Evolutionary conservation across 2,113 vertebrate genomes (phyloP).

Genomic region (Ramphastos sulfuratus): DNA sequence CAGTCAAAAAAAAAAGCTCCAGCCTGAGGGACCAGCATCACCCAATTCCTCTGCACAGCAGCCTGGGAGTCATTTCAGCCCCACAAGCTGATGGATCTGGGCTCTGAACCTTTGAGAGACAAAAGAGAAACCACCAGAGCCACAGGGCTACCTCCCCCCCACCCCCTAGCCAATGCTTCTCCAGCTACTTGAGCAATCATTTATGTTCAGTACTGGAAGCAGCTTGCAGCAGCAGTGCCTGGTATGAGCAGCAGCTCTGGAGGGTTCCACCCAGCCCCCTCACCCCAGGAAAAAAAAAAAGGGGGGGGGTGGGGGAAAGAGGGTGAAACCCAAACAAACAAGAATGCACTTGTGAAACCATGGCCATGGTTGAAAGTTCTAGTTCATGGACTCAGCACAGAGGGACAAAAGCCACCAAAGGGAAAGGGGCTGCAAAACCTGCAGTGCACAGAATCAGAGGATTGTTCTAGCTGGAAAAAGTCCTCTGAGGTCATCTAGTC

Average conservation of each 20-base stretch:
- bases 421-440: conserved; percentile 12
- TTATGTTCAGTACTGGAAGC: not conserved
- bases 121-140: not conserved
- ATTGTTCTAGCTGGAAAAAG: too few relatives aligned
- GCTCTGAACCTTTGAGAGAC: not conserved
- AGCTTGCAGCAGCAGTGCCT: not conserved
- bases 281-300: not conserved
- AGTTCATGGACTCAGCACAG: not conserved
- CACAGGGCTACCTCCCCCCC: not conserved
- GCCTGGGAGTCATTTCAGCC: not conserved
- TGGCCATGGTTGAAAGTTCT: conserved; percentile 32
- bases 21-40: conserved; percentile 19
- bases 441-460: not conserved
- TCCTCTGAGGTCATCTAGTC: too few relatives aligned
- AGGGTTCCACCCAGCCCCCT: not conserved
- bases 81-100: not conserved
- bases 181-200: not conserved
- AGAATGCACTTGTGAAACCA: conserved; percentile 48
- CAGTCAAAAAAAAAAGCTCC: conserved; percentile 1
- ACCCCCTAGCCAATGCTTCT: not conserved
- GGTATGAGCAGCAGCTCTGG: not conserved
- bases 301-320: not conserved
- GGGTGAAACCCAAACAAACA: conserved; percentile 11
- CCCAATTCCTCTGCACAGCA: not conserved
- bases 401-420: conserved; percentile 40